Evolutionary conservation across 2,888 invertebrate species (phyloP), one percentile per base, ranked within the genome.

Genomic region (Allygus modestus): DNA sequence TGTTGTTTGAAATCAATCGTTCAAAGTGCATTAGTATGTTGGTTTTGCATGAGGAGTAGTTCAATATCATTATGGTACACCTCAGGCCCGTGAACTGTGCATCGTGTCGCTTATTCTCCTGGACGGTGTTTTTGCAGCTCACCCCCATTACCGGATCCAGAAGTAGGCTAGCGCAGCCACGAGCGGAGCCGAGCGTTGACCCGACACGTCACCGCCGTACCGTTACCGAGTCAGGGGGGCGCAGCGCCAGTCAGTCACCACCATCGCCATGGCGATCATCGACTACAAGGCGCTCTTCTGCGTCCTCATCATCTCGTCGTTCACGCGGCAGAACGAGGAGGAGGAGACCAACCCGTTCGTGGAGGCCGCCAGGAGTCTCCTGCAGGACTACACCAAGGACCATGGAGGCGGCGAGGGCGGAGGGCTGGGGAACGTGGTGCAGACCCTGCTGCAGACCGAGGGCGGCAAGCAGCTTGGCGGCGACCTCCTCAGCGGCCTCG

Each of bases 401-500:
- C 81, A 82, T 37, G 81, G 85, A 41, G 81, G 87, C 58, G 89
- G 88, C 15, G 88, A 87, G 0, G 91, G 90, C 77, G 89, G 91
- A 12, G 92, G 92, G 0, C 90, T 96, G 0, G 95, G 94, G 0
- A 93, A 93, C 11, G 91, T 96, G 73, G 91, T 96, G 12, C 94
- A 94, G 0, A 92, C 92, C 41, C 91, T 96, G 75, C 93, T 96
- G 92, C 94, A 95, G 87, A 93, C 94, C 0, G 94, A 93, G 82
- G 92, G 92, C 33, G 94, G 92, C 0, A 93, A 93, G 89, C 93
- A 93, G 88, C 89, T 93, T 5, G 88, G 88, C 9, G 88, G 86
- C 75, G 85, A 87, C 84, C 65, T 88, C 20, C 4, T 77, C 84
- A 46, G 86, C 86, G 26, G 86, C 12, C 82, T 77, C 20, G 83